Base-by-base conservation (phyloP, 2,797 vertebrate genomes). In the Cottoperca gobio region DNA sequence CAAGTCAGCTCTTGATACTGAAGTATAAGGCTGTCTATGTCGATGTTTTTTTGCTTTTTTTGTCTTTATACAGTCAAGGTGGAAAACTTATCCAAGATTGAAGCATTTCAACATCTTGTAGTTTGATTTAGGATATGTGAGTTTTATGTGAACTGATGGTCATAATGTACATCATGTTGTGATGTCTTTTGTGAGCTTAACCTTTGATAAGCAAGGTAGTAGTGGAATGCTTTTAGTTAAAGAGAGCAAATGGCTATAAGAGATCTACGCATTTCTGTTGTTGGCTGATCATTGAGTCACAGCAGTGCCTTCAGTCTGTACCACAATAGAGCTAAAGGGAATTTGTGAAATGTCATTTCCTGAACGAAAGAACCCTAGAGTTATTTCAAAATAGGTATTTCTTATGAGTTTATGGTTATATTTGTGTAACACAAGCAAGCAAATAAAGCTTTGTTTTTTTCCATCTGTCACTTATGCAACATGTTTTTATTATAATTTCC, bases 1-100 rank as follows among this genome's bases (percentile, higher is more conserved):
- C 1, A 95, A 94, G 77, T 95, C 94, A 1, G 83, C 92, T 40
- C 95, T 93, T 69, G 93, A 95, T 68, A 86, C 81, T 0, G 94
- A 95, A 66, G 86, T 95, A 16, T 95, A 88, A 87, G 39, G 21
- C 8, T 59, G 14, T 16, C 2, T 11, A 48, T 37, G 35, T 49
- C 21, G 13, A 17, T 59, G 9, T 21, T 53, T 24, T 48, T 46
- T 45, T 6, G 31, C 23, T 69, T 55, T 72, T 54, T 39, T 76
- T 49, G 39, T 12, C 24, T 35, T 66, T 55, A 28, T 46, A 24
- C 23, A 46, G 8, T 7, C n/a, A 43, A 17, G 0, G 10, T n/a
- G n/a, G n/a, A n/a, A n/a, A n/a, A n/a, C n/a, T n/a, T n/a, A n/a
- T n/a, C n/a, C n/a, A n/a, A n/a, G n/a, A 61, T 8, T 48, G 23